A percentile compares a stretch with the other conserved stretches of the same genome.
phyloP scores from a whole-genome alignment of 2,888 invertebrate species.

The Brenthis daphne region DNA sequence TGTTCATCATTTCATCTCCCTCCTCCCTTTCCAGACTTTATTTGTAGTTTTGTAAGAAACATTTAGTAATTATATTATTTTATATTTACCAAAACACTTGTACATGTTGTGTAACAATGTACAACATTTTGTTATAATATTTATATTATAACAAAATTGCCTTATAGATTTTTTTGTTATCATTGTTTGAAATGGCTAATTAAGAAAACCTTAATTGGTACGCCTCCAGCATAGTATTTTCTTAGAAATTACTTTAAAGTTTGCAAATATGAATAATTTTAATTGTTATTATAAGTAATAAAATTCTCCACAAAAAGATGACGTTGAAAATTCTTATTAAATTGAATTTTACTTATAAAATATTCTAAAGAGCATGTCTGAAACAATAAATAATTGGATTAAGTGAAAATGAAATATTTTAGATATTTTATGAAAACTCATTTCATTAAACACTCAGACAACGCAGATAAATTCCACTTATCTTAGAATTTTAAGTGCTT shows the following conservation, averaged over 20 bases:
- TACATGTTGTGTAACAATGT: too few relatives aligned
- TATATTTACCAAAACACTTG: background rate
- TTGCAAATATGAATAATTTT: constrained; percentile 1
- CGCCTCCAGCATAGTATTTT: background rate
- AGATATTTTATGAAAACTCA: constrained; percentile 9
- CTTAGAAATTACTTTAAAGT: background rate
- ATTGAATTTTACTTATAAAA: constrained; percentile 9
- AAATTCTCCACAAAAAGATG: background rate
- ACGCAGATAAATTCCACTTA: constrained; percentile 9
- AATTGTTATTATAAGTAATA: background rate
- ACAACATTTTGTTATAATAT: too few relatives aligned
- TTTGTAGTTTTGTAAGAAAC: constrained; percentile 22
- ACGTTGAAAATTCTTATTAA: constrained; percentile 5
- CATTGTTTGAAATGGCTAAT: background rate
- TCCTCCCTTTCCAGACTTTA: constrained; percentile 27
- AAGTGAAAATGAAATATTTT: constrained; percentile 13
- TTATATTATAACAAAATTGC: too few relatives aligned
- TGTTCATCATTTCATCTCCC: constrained; percentile 53
- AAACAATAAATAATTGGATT: constrained; percentile 20
- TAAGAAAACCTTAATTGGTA: background rate
- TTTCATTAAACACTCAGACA: constrained; percentile 11
- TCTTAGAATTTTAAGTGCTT: background rate
- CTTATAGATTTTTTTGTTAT: background rate
- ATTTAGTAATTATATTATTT: constrained; percentile 11
- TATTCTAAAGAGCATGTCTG: constrained; percentile 21